These are phyloP conservation scores for Diprion similis DNA, from an alignment of 1,140 invertebrate genomes.

Conservation along the genomic window DNA sequence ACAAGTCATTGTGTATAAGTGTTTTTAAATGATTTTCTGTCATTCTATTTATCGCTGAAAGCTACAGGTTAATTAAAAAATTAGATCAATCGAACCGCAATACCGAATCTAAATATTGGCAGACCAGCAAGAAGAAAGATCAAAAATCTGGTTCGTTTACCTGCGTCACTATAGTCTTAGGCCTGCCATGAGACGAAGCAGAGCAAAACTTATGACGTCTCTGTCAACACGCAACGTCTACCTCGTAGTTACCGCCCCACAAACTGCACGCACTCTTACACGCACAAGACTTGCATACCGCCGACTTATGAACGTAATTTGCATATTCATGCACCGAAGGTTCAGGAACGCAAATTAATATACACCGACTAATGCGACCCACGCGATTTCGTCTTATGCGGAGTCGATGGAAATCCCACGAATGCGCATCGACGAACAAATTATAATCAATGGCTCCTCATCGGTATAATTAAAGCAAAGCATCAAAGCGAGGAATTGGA, in stretches of 20 bases:
- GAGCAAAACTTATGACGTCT: background rate
- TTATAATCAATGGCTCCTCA: background rate
- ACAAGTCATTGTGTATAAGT: no score
- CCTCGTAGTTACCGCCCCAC: background rate
- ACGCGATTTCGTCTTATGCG: background rate
- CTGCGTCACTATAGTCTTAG: background rate
- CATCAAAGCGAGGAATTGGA: background rate
- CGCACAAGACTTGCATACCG: background rate
- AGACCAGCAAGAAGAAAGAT: no score
- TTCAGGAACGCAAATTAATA: constrained; percentile 3
- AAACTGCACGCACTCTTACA: background rate
- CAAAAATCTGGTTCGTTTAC: background rate
- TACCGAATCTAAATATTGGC: no score
- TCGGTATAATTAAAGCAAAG: background rate
- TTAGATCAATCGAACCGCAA: no score
- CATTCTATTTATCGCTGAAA: no score
- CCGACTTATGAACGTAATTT: background rate
- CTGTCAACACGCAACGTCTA: constrained; percentile 4
- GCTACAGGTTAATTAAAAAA: no score
- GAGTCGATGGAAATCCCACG: no score
- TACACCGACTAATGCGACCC: background rate
- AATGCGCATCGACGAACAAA: background rate
- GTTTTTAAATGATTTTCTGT: no score
- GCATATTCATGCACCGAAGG: background rate
- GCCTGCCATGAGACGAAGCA: background rate